Evolutionary conservation across 2,797 vertebrate genomes (phyloP).

Genomic region (Thalassophryne amazonica): DNA sequence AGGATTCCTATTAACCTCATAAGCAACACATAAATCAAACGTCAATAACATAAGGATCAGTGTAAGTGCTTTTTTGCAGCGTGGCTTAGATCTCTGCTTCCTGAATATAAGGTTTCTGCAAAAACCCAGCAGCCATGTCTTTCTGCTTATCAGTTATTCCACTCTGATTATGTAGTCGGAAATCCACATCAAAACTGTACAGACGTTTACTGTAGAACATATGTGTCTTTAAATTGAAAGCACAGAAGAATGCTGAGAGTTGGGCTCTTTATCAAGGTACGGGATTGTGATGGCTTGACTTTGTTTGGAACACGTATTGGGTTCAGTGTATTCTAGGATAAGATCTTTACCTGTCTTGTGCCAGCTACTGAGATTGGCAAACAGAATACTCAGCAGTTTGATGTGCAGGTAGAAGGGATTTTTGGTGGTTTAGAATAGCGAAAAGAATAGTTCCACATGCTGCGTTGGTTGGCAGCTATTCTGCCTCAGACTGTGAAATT

Average conservation of each 20-base stretch:
- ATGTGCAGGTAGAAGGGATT: not conserved
- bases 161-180: conserved; percentile 30
- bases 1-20: conserved; percentile 54
- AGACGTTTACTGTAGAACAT: conserved; percentile 28
- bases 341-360: conserved; percentile 22
- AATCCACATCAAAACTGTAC: conserved; percentile 30
- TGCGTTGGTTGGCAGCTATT: not conserved
- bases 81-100: conserved; percentile 59
- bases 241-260: conserved; percentile 7
- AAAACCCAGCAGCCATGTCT: conserved; percentile 27
- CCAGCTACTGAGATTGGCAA: conserved; percentile 25
- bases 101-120: conserved; percentile 61
- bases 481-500: conserved; percentile 7
- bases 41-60: conserved; percentile 72
- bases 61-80: conserved; percentile 38
- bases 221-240: conserved; percentile 33
- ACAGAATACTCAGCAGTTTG: conserved; percentile 4
- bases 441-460: not conserved
- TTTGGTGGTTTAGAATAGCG: conserved; percentile 1
- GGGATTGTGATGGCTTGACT: conserved; percentile 38
- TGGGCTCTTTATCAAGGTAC: not conserved
- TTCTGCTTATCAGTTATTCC: conserved; percentile 35
- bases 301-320: conserved; percentile 43
- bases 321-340: conserved; percentile 42
- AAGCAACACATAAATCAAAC: conserved; percentile 64